Conservation (phyloP, 2,113 vertebrate genomes). For the Fregata magnificens region DNA sequence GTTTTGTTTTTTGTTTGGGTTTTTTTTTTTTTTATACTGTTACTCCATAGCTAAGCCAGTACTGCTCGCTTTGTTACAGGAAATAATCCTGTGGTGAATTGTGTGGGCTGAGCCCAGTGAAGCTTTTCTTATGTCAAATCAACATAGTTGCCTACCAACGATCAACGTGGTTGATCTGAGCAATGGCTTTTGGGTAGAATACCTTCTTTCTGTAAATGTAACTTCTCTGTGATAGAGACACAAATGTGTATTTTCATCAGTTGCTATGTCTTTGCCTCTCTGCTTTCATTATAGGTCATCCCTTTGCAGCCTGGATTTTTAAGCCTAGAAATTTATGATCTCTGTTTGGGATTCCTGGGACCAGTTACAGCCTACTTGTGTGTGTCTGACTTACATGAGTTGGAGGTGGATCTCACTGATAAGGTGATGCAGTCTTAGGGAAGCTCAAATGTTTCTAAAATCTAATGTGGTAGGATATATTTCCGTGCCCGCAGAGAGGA, state of each 20-base stretch:
- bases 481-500: not conserved
- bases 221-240: not conserved
- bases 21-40: not conserved
- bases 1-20: too few species aligned
- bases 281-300: constrained; percentile 50
- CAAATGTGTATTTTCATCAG: not conserved
- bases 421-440: constrained; percentile 40
- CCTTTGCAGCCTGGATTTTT: constrained; percentile 62
- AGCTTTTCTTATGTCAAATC: not conserved
- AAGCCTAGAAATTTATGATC: constrained; percentile 64
- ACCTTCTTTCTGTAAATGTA: not conserved
- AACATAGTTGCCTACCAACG: not conserved
- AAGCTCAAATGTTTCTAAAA: not conserved
- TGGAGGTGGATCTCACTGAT: constrained; percentile 71
- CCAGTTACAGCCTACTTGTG: constrained; percentile 48
- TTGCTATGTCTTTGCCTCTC: not conserved
- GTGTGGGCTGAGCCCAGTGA: not conserved
- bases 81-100: not conserved
- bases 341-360: constrained; percentile 65
- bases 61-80: not conserved
- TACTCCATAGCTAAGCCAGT: not conserved
- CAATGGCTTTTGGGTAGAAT: not conserved
- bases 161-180: not conserved
- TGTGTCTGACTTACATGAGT: constrained; percentile 66
- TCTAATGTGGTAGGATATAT: not conserved